Evolutionary conservation across 2,113 vertebrate species (phyloP).

Genomic region (Cephalophus harveyi): DNA sequence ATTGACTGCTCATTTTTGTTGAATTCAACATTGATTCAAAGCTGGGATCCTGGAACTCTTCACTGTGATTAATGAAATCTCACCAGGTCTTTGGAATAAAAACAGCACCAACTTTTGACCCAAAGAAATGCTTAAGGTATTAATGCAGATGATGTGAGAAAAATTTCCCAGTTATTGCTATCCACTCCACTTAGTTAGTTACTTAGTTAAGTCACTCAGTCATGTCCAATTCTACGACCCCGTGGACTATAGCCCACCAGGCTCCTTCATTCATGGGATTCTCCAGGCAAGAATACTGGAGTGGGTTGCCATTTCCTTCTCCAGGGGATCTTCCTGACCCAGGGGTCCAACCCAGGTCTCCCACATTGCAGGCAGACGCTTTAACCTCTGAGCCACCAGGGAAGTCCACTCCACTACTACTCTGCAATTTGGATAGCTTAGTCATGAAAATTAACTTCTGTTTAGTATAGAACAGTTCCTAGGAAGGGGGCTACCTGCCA

Average conservation of each 20-base stretch:
- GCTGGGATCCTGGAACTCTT: conserved; percentile 53
- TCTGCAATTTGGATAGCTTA: background rate
- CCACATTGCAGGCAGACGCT: too few species aligned
- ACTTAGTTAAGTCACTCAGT: too few species aligned
- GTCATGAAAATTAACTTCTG: background rate
- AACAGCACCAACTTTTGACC: background rate
- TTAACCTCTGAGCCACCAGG: too few species aligned
- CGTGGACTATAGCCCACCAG: too few species aligned
- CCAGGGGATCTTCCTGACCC: too few species aligned
- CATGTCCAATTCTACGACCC: too few species aligned
- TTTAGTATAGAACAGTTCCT: background rate
- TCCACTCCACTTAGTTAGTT: too few species aligned
- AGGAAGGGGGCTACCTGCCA: background rate
- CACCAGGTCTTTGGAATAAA: conserved; percentile 65
- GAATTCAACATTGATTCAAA: conserved; percentile 69
- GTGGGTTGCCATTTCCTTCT: too few species aligned
- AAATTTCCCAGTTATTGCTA: background rate
- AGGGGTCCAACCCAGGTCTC: too few species aligned
- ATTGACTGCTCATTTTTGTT: conserved; percentile 69
- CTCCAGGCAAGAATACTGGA: too few species aligned
- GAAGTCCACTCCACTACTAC: too few species aligned
- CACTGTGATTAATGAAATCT: conserved; percentile 67
- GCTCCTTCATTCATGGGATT: too few species aligned
- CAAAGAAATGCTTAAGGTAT: conserved; percentile 44
- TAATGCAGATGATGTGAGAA: background rate